phyloP scores from a whole-genome alignment of 1,140 invertebrate species.

The Aphaenogaster ashmeadi region DNA sequence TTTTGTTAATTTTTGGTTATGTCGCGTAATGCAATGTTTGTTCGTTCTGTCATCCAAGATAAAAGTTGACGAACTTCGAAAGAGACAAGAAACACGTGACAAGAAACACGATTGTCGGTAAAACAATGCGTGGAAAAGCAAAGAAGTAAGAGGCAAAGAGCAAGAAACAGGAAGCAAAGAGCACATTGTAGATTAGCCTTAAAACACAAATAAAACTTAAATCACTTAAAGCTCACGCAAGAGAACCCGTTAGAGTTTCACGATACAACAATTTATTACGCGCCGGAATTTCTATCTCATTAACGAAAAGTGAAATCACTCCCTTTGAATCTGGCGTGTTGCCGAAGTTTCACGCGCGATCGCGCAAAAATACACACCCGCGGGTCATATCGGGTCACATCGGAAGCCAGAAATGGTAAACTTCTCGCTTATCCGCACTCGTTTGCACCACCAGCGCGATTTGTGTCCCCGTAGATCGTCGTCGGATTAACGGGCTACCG shows the following conservation, averaged over 20 bases:
- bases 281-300: conserved; percentile 21
- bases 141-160: too few relatives aligned
- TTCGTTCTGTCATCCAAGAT: too few relatives aligned
- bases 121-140: too few relatives aligned
- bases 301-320: conserved; percentile 33
- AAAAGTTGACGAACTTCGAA: too few relatives aligned
- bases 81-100: too few relatives aligned
- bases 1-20: too few relatives aligned
- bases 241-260: not conserved
- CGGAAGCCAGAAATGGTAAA: conserved; percentile 47
- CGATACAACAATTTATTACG: not conserved
- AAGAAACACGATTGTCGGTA: too few relatives aligned
- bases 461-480: conserved; percentile 38
- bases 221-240: not conserved
- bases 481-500: conserved; percentile 34
- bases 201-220: not conserved
- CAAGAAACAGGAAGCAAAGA: too few relatives aligned
- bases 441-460: conserved; percentile 55
- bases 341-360: not conserved
- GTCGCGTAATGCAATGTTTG: too few relatives aligned
- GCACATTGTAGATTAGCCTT: too few relatives aligned
- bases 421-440: conserved; percentile 47
- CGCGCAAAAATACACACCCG: conserved; percentile 11
- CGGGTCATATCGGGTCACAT: conserved; percentile 11
- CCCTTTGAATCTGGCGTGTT: not conserved